Evolutionary conservation across 2,113 vertebrate genomes (phyloP), one percentile per base, ranked within the genome.

Genomic region (Mormoops blainvillei): DNA sequence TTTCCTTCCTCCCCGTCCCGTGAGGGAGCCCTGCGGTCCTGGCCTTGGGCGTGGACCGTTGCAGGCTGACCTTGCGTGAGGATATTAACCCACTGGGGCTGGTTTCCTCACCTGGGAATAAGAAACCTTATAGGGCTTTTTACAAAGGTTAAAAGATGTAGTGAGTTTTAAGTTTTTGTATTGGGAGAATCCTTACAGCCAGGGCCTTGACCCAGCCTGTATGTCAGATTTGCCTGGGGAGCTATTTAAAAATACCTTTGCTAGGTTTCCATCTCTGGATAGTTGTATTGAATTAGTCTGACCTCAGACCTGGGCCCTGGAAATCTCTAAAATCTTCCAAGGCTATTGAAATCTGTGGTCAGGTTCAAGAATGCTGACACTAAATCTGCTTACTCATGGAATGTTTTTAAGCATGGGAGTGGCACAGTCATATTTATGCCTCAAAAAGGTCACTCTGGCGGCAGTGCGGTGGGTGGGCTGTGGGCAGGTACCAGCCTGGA

Each of bases 1-100:
- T 61, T 28, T 22, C 22, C 52, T 78, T 56, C 36, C 28, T 7
- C 4, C 5, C 28, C 7, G 0, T 28, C 24, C 3, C 1, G 14
- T 67, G 14, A 16, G 6, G 13, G 36, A 14, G 3, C 2, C 0
- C 28, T 0, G 0, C 0, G 36, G 56, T 5, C 83, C 31, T 15
- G 22, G 58, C 20, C 3, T 24, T 0, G 1, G 10, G n/a, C 4
- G 22, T 45, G 88, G n/a, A 18, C 71, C 13, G 11, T 4, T 2
- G 2, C 65, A 65, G 52, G 41, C 45, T 36, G 95, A 31, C 26
- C 26, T 33, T 33, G 22, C 11, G 7, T 2, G 36, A 73, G 54
- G 52, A 11, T 22, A 16, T 71, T 12, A 38, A 24, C 2, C 41
- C 7, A 1, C 36, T n/a, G 18, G 7, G 26, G 15, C 41, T 36